phyloP scores from a whole-genome alignment of 1,140 invertebrate genomes.

The Papilio glaucus region DNA sequence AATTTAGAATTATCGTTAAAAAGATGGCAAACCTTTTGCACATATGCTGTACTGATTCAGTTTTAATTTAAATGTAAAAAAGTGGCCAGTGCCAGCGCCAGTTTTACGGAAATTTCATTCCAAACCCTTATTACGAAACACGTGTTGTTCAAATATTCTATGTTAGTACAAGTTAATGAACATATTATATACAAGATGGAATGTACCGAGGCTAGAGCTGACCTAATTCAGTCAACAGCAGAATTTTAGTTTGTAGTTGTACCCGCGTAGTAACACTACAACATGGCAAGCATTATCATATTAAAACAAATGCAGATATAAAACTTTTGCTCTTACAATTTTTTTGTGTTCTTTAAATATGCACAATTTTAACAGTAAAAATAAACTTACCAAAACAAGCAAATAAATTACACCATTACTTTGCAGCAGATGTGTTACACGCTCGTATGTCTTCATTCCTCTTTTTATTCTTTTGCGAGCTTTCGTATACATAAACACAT shows the following conservation, averaged over 20 bases:
- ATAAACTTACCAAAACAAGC: too few species aligned
- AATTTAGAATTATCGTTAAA: slow-evolving; percentile 1
- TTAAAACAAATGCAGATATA: neutral
- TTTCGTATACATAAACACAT: too few species aligned
- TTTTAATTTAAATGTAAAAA: slow-evolving; percentile 23
- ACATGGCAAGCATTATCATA: too few species aligned
- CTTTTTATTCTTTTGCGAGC: too few species aligned
- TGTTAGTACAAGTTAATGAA: neutral
- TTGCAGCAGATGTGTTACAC: too few species aligned
- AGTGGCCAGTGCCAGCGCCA: neutral
- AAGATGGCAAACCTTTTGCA: too few species aligned
- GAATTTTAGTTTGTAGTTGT: neutral
- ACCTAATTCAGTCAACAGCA: slow-evolving; percentile 16
- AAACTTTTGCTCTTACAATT: neutral
- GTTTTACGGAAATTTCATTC: neutral
- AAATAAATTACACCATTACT: too few species aligned
- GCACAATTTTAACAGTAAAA: too few species aligned
- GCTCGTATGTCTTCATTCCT: too few species aligned
- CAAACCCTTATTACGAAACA: slow-evolving; percentile 10
- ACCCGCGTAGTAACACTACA: too few species aligned
- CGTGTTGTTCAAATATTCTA: slow-evolving; percentile 7
- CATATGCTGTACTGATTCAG: neutral
- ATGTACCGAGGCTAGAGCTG: slow-evolving; percentile 1
- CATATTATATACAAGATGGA: neutral
- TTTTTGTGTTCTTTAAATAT: too few species aligned